Percentiles rank a stretch among this genome's conserved stretches.
Evolutionary conservation across 2,797 vertebrate species (phyloP).

Genomic region (Sitta carolinensis): DNA sequence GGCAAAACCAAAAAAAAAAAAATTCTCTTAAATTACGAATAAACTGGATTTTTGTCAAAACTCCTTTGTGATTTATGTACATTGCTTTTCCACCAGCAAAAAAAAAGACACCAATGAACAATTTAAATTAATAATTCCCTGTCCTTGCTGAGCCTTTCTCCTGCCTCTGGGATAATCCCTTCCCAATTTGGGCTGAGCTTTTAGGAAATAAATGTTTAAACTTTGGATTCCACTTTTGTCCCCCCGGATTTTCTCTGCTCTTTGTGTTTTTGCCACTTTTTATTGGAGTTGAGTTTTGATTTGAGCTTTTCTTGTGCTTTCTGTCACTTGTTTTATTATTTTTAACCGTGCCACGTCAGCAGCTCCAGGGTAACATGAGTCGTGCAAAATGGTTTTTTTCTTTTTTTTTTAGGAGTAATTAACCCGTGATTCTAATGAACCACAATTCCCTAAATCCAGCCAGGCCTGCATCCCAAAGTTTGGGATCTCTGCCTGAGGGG

Average conservation of each 20-base stretch:
- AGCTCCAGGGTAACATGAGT: not conserved
- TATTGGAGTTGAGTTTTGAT: not conserved
- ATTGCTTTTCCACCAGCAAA: not conserved
- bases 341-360: not conserved
- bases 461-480: not conserved
- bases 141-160: not conserved
- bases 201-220: not conserved
- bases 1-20: not conserved
- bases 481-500: not conserved
- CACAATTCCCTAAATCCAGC: not conserved
- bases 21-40: not conserved
- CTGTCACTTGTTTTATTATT: not conserved
- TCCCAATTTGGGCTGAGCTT: not conserved
- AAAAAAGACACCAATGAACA: not conserved
- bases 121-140: too few relatives aligned
- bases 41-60: not conserved
- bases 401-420: not conserved
- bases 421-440: not conserved
- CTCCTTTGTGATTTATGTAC: not conserved
- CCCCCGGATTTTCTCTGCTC: not conserved
- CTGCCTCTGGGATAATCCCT: not conserved
- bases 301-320: not conserved
- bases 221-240: not conserved
- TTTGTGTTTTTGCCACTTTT: not conserved
- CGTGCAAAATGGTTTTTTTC: conserved; percentile 5